Base-by-base conservation (phyloP, 2,888 invertebrate genomes). In the Allophyes oxyacanthae region DNA sequence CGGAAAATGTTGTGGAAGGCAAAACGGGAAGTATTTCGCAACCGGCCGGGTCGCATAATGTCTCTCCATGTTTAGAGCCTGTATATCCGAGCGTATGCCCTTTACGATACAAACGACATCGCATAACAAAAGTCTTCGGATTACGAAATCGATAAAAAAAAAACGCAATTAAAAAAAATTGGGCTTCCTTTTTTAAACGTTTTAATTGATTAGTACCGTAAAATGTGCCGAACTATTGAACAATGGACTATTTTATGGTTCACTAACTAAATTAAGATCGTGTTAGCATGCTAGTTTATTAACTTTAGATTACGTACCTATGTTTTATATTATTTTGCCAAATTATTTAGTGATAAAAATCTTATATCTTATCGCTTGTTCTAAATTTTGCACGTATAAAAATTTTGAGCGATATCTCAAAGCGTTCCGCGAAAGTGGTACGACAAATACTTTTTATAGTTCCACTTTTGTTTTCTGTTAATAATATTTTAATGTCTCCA, bases 11-110 rank as follows among this genome's bases (percentile, higher is more conserved):
- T 42, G 51, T 52, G 10, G 56, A 53, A 72, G 72, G 72, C 59
- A 65, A 84, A 81, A 82, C 84, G 83, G 88, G 88, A 86, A 88
- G 78, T 63, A 68, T 86, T 85, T 86, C 75, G 84, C 79, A 87
- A 89, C 85, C 81, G 80, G 83, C 83, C 68, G 48, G 64, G 64
- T 70, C 58, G 69, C 74, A 72, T 76, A 78, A 77, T 84, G 78
- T 66, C 68, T 64, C 55, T 66, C 76, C 61, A 56, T 59, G 49
- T 75, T 59, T 55, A 72, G 66, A 58, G 20, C 14, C 28, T 28
- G 43, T 45, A 26, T 15, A 41, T 41, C 38, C 33, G 54, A 20
- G 48, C 30, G 49, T 37, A 50, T 52, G 44, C 32, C 45, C 51
- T 49, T 43, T 46, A 26, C 53, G 34, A 53, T 33, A 36, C 43